phyloP scores from a whole-genome alignment of 2,113 vertebrate genomes.

The Podiceps cristatus region DNA sequence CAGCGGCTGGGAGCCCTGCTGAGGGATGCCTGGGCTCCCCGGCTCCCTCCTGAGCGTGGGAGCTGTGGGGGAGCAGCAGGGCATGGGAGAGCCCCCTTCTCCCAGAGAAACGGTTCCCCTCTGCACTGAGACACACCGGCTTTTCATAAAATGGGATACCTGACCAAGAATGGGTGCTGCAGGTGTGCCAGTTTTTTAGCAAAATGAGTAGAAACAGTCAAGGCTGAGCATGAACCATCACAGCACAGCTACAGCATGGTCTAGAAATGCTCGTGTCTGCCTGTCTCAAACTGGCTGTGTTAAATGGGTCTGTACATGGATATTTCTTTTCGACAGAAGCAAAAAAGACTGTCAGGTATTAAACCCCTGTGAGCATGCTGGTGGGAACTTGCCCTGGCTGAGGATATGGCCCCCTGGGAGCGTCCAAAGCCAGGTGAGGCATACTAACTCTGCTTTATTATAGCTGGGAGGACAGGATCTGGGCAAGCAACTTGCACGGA shows the following conservation, averaged over 20 bases:
- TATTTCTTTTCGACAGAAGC: background rate
- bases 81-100: rapidly evolving
- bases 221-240: background rate
- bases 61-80: background rate
- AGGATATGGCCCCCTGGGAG: rapidly evolving
- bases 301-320: background rate
- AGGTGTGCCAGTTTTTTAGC: background rate
- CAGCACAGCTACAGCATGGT: background rate
- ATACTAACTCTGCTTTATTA: background rate
- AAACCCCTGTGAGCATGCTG: background rate
- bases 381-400: background rate
- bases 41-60: background rate
- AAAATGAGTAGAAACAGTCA: background rate
- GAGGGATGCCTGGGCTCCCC: rapidly evolving
- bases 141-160: background rate
- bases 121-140: background rate
- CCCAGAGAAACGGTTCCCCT: background rate
- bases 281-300: background rate
- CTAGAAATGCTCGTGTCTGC: background rate
- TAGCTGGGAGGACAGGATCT: background rate
- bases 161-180: background rate
- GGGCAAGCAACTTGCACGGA: background rate
- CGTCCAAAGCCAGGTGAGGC: background rate
- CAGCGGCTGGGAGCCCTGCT: background rate
- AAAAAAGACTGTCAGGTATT: background rate